Conservation (phyloP, 2,797 vertebrate genomes). For the Amazonetta brasiliensis region DNA sequence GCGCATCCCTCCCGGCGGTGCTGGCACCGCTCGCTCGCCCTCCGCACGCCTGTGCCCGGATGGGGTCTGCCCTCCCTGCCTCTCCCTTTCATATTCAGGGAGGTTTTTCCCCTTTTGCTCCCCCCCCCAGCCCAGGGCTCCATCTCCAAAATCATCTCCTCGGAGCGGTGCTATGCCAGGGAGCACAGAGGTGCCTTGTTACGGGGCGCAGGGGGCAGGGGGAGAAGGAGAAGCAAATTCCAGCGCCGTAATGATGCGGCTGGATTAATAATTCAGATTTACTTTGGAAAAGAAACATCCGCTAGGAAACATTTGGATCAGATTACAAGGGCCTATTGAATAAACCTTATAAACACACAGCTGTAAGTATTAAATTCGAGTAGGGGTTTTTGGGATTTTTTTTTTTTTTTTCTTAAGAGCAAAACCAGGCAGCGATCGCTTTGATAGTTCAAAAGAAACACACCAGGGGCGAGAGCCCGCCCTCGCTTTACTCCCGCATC, state of each 20-base stretch:
- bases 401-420: conserved; percentile 43
- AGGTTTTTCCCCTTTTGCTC: background rate
- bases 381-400: conserved; percentile 56
- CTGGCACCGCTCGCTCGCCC: background rate
- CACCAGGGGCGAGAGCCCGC: conserved; percentile 58
- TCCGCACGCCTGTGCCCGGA: rapidly evolving
- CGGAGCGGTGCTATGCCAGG: conserved; percentile 47
- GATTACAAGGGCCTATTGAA: conserved; percentile 83
- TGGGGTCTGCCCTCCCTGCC: background rate
- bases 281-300: conserved; percentile 86
- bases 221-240: conserved; percentile 76
- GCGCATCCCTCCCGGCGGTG: background rate
- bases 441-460: conserved; percentile 76
- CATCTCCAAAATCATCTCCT: conserved; percentile 10
- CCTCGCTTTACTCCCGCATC: conserved; percentile 54
- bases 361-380: conserved; percentile 81
- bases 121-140: background rate
- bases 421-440: conserved; percentile 69
- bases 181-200: conserved; percentile 80
- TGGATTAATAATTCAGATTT: conserved; percentile 86
- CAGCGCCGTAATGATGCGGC: conserved; percentile 82
- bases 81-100: background rate
- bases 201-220: conserved; percentile 59
- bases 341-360: conserved; percentile 81
- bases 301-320: conserved; percentile 84